Conservation (phyloP, 53 echinoderm and acorn worm species). For the Apostichopus leukothele region DNA sequence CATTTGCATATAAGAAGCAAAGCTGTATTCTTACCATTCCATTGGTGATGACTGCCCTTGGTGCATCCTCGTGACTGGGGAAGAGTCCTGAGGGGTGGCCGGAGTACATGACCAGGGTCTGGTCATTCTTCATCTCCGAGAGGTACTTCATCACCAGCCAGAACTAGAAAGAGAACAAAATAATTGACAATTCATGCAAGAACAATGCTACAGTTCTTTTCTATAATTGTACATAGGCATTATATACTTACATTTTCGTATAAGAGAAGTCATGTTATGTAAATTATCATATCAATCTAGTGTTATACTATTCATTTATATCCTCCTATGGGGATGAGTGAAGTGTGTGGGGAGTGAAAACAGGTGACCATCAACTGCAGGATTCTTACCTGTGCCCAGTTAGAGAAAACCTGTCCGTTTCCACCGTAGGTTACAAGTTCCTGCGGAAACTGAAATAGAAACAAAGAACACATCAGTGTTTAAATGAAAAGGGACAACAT, state of each 20-base stretch:
- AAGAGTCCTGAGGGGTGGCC: slow-evolving; percentile 92
- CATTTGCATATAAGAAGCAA: neutral
- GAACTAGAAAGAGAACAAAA: slow-evolving; percentile 52
- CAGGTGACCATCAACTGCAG: too few relatives aligned
- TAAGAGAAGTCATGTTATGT: too few relatives aligned
- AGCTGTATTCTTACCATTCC: slow-evolving; percentile 71
- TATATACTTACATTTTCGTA: too few relatives aligned
- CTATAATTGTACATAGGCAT: too few relatives aligned
- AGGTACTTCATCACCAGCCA: slow-evolving; percentile 91
- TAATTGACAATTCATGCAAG: neutral
- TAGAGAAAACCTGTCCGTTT: slow-evolving; percentile 97
- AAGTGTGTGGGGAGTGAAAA: too few relatives aligned
- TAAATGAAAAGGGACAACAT: too few relatives aligned
- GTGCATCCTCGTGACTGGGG: slow-evolving; percentile 89
- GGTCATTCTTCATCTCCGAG: slow-evolving; percentile 91
- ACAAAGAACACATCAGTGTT: neutral
- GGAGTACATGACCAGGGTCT: slow-evolving; percentile 90
- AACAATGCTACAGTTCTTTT: too few relatives aligned
- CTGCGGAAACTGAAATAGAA: slow-evolving; percentile 81
- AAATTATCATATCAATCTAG: too few relatives aligned
- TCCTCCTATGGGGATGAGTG: too few relatives aligned
- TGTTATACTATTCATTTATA: too few relatives aligned
- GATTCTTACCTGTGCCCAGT: slow-evolving; percentile 88
- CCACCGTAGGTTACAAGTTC: slow-evolving; percentile 98
- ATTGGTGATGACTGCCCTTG: slow-evolving; percentile 88